Evolutionary conservation across 1,140 invertebrate genomes (phyloP), one percentile per base, ranked within the genome.

Genomic region (Macrobrachium rosenbergii): DNA sequence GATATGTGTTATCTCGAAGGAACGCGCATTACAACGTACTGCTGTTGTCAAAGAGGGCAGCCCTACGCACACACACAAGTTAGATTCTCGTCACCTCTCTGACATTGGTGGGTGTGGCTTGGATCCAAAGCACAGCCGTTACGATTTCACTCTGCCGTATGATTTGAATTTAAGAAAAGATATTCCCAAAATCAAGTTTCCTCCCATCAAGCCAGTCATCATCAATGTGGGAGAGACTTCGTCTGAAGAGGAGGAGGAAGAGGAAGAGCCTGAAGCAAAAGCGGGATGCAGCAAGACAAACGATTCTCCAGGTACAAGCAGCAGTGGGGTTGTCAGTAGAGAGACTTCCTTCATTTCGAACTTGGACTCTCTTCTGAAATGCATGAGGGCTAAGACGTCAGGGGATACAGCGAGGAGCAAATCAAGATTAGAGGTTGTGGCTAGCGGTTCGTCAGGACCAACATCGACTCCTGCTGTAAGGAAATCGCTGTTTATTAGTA

Each of bases 91-190:
- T 45, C 64, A 79, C 8, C 77, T 87, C 2, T 87, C 85, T 43
- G 85, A 87, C 58, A 87, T 87, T 17, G 85, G 85, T 23, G 85
- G 85, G 12, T 76, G 60, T 80, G 78, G 78, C 21, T 73, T 87
- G 43, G 85, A 87, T 28, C 85, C 85, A 58, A 87, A 87, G 63
- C 73, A 79, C 23, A 87, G 85, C 58, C 67, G 60, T 60, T 87
- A 73, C 75, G 69, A 87, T 52, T 87, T 75, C n/a, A 64, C 19
- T 52, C 11, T 73, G 5, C 59, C 82, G 28, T 17, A 21, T n/a
- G 82, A 83, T 60, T n/a, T 11, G 23, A 17, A 28, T 37, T 23
- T 37, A 16, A 23, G 43, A 7, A 45, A 16, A 28, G 85, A 87
- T 14, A 59, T 5, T 21, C 64, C 64, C 11, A 87, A 87, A 43